Conservation (phyloP, 2,113 vertebrate genomes). For the Protobothrops mucrosquamatus region DNA sequence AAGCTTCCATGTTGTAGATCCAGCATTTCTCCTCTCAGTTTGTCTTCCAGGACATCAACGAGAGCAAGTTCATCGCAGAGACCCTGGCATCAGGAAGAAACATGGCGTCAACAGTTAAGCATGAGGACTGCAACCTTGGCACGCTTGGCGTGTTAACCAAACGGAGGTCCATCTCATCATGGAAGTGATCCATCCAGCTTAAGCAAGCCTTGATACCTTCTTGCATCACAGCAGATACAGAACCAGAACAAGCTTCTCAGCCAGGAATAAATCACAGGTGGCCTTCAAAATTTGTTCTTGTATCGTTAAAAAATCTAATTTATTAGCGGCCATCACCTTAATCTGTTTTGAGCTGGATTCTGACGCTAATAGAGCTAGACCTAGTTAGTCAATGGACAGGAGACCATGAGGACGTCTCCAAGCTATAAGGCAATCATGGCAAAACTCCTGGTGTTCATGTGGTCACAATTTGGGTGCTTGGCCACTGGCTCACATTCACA, state of each 20-base stretch:
- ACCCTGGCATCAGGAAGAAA: constrained; percentile 64
- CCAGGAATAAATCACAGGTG: background rate
- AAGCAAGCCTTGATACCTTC: no score
- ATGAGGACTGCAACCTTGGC: fast-evolving
- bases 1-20: constrained; percentile 93
- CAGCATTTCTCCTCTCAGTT: constrained; percentile 96
- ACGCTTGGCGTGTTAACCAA: background rate
- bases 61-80: constrained; percentile 91
- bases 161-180: background rate
- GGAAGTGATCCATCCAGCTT: background rate
- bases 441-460: no score
- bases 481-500: no score
- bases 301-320: background rate
- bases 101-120: background rate
- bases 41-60: constrained; percentile 95
- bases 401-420: background rate
- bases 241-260: background rate
- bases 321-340: background rate
- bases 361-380: background rate
- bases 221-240: background rate
- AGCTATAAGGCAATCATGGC: background rate
- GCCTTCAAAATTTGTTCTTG: background rate
- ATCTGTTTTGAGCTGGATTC: background rate
- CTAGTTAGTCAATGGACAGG: background rate
- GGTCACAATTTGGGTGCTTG: no score